Conservation (phyloP, 2,888 invertebrate species). For the Stratiomys singularior region DNA sequence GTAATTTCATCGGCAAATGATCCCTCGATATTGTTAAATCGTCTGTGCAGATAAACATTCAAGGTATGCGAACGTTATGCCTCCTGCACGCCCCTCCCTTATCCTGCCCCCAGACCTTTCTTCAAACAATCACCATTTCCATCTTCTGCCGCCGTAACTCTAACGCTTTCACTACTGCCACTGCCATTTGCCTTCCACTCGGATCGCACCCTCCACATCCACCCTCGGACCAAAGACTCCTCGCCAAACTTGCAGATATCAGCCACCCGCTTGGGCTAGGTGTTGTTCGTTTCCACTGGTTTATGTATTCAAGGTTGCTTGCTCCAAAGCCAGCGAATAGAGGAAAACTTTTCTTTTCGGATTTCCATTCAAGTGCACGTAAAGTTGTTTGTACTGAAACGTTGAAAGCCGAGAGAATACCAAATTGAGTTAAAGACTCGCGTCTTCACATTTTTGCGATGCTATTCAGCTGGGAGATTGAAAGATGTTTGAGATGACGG, state of each 20-base stretch:
- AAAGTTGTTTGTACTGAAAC: constrained; percentile 46
- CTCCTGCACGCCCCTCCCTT: neutral
- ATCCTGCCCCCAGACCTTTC: neutral
- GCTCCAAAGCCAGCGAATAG: neutral
- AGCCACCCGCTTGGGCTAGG: constrained; percentile 18
- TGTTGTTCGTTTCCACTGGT: neutral
- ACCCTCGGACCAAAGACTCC: neutral
- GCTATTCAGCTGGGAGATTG: constrained; percentile 1
- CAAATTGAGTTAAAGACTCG: constrained; percentile 46
- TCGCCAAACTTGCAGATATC: constrained; percentile 10
- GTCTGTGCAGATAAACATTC: constrained; percentile 49
- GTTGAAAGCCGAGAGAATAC: constrained; percentile 43
- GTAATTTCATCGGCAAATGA: constrained; percentile 50
- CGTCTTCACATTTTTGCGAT: constrained; percentile 12
- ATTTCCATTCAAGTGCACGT: constrained; percentile 48
- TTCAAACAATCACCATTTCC: neutral
- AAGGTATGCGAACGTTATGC: constrained; percentile 42
- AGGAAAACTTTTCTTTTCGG: constrained; percentile 45
- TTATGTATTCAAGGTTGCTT: constrained; percentile 38
- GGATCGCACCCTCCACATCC: neutral
- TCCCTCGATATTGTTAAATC: constrained; percentile 50
- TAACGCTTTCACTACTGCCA: neutral
- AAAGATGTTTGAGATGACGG: neutral
- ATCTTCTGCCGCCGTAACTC: neutral
- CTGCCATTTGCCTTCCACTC: neutral